These are phyloP conservation scores for Lepidothrix coronata DNA, from an alignment of 2,113 vertebrate genomes.

Conservation along the genomic window DNA sequence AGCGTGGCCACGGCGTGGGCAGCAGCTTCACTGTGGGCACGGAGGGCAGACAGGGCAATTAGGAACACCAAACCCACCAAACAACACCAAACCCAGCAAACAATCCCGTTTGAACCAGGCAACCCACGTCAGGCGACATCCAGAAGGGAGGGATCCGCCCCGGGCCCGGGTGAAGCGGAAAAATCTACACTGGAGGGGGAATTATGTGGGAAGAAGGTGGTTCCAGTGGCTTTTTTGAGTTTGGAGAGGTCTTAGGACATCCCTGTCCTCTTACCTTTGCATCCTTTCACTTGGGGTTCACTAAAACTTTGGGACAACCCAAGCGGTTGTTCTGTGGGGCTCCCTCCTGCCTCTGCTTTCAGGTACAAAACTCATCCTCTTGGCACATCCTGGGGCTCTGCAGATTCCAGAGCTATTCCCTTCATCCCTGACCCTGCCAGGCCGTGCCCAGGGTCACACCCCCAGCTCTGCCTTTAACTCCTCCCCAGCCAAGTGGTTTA, in stretches of 20 bases:
- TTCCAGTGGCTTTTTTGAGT: background rate
- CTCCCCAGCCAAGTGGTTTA: background rate
- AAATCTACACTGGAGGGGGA: background rate
- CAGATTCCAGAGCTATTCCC: background rate
- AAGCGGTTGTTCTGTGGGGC: background rate
- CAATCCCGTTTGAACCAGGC: fast-evolving
- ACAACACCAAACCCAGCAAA: fast-evolving
- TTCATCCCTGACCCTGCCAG: background rate
- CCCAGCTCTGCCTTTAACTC: background rate
- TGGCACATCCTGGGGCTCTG: background rate
- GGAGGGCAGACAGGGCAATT: background rate
- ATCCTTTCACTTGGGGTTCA: background rate
- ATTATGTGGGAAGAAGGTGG: background rate
- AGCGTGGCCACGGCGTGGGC: conserved; percentile 96
- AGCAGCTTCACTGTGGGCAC: conserved; percentile 86
- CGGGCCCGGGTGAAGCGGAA: background rate
- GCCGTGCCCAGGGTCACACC: background rate
- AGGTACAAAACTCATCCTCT: background rate
- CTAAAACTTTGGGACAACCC: background rate
- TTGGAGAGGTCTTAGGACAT: background rate
- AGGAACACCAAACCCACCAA: background rate
- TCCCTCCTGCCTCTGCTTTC: background rate
- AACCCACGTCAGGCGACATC: fast-evolving
- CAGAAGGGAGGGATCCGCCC: background rate
- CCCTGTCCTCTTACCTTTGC: background rate